phyloP scores from a whole-genome alignment of 2,888 invertebrate genomes.

The Cetonia aurata region DNA sequence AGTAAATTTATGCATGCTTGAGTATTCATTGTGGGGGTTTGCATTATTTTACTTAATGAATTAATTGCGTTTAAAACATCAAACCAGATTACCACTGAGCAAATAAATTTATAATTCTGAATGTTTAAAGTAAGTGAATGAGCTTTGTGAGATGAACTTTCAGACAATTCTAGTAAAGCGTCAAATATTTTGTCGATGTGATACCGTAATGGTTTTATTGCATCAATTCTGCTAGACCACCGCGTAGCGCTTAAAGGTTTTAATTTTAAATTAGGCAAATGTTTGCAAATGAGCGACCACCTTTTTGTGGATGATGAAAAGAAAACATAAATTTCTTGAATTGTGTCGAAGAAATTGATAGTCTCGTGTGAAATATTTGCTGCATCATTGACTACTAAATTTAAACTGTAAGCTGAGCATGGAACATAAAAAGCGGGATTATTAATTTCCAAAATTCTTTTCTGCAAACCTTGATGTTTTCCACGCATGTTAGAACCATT shows the following conservation, averaged over 20 bases:
- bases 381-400: conserved; percentile 54
- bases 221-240: conserved; percentile 45
- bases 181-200: conserved; percentile 49
- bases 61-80: conserved; percentile 48
- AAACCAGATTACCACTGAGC: conserved; percentile 48
- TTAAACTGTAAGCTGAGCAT: conserved; percentile 49
- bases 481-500: conserved; percentile 56
- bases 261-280: conserved; percentile 50
- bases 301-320: conserved; percentile 53
- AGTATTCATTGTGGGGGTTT: conserved; percentile 51
- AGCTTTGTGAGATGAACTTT: conserved; percentile 41
- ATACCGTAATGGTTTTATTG: conserved; percentile 43
- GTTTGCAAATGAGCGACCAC: conserved; percentile 48
- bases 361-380: conserved; percentile 46
- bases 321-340: conserved; percentile 53
- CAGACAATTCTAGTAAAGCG: conserved; percentile 44
- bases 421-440: conserved; percentile 55
- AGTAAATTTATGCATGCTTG: conserved; percentile 47
- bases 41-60: conserved; percentile 51
- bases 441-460: conserved; percentile 53
- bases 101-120: conserved; percentile 44
- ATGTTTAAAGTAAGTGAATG: conserved; percentile 40
- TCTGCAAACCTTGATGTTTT: conserved; percentile 54
- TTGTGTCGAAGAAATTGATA: conserved; percentile 47
- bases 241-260: conserved; percentile 49